phyloP scores from a whole-genome alignment of 2,797 vertebrate genomes.

The Protonibea diacanthus region DNA sequence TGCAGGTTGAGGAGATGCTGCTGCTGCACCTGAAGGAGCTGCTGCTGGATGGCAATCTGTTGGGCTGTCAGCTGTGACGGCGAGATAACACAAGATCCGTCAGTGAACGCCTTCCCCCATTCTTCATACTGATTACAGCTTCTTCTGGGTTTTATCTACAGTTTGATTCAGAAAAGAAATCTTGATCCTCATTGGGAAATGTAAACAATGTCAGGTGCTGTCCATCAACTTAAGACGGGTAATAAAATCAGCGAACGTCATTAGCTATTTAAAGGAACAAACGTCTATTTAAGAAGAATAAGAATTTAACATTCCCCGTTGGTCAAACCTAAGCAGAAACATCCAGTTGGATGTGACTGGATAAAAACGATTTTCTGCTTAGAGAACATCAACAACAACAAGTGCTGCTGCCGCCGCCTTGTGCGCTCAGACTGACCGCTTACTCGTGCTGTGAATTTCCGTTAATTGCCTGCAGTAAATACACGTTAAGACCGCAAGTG shows the following conservation, averaged over 20 bases:
- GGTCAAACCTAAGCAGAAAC: not conserved
- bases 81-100: slow-evolving; percentile 38
- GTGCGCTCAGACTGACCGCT: slow-evolving; percentile 13
- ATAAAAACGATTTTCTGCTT: not conserved
- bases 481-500: not conserved
- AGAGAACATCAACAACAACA: slow-evolving; percentile 13
- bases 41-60: slow-evolving; percentile 97
- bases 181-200: not conserved
- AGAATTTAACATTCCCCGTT: slow-evolving; percentile 1
- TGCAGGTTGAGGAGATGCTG: slow-evolving; percentile 97
- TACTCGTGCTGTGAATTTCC: not conserved
- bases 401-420: slow-evolving; percentile 1
- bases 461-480: slow-evolving; percentile 10
- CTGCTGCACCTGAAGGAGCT: slow-evolving; percentile 97
- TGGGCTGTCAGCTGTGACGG: slow-evolving; percentile 92
- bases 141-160: not conserved
- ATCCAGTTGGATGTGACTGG: not conserved
- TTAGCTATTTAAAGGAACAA: slow-evolving; percentile 25
- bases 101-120: not conserved
- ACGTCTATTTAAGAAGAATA: not conserved
- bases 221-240: not conserved
- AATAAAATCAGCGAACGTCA: slow-evolving; percentile 18
- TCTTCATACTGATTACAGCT: not conserved
- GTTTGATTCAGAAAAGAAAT: not conserved
- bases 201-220: slow-evolving; percentile 3